Evolutionary conservation across 1,140 invertebrate genomes (phyloP).

Genomic region (Euura lappo): DNA sequence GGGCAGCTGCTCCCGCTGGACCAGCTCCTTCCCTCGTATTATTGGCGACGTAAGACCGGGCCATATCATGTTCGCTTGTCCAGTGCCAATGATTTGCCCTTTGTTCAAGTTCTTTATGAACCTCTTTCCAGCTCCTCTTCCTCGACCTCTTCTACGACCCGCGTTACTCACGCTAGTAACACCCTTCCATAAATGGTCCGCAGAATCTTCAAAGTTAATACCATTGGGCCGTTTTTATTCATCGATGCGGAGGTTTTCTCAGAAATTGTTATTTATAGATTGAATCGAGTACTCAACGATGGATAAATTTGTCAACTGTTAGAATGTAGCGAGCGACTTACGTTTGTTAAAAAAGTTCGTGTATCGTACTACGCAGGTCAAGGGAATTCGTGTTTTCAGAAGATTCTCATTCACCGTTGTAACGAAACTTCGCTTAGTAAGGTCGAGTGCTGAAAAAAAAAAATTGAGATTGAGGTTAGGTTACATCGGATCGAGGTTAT

Average conservation of each 20-base stretch:
- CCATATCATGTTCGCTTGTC: conserved; percentile 86
- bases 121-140: conserved; percentile 84
- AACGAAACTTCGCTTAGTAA: not conserved
- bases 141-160: conserved; percentile 92
- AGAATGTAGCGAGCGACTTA: conserved; percentile 41
- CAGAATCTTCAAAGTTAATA: conserved; percentile 70
- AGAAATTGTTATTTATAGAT: not conserved
- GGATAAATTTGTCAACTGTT: conserved; percentile 14
- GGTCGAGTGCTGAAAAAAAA: not conserved
- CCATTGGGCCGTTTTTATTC: not conserved
- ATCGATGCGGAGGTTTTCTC: conserved; percentile 2
- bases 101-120: conserved; percentile 84
- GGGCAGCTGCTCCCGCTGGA: conserved; percentile 72
- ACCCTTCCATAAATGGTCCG: conserved; percentile 88
- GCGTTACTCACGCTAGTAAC: conserved; percentile 95
- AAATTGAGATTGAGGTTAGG: not conserved
- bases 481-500: not conserved
- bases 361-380: conserved; percentile 34
- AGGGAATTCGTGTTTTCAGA: conserved; percentile 29
- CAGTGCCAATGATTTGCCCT: conserved; percentile 88
- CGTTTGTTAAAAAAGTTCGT: conserved; percentile 64
- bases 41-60: conserved; percentile 90
- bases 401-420: conserved; percentile 18
- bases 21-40: conserved; percentile 76
- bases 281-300: not conserved